Evolutionary conservation across 2,888 invertebrate species (phyloP), one percentile per base, ranked within the genome.

Genomic region (Zootermopsis nevadensis): DNA sequence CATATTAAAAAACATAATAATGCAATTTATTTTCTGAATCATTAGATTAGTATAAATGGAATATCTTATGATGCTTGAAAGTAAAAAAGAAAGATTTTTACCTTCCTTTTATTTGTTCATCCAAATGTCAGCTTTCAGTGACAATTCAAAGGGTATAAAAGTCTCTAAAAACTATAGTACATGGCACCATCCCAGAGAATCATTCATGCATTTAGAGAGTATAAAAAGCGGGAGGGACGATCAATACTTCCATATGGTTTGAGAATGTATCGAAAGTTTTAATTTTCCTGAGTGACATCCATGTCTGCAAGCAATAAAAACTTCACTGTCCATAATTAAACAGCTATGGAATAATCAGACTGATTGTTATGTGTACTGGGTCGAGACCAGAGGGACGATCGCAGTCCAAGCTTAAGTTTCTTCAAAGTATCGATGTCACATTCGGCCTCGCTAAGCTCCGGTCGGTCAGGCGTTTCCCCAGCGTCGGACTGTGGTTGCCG

Each of bases 341-440:
- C 94, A 86, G 94, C 94, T 90, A 94, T 94, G 84, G 94, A 94
- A 88, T 94, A 94, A 89, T 94, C 94, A 86, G 94, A 93, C 87
- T 93, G 93, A 87, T 93, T 93, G 87, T 91, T 91, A 85, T 91
- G 90, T 86, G 91, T 91, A 86, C 88, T 90, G 60, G 94, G 94
- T 86, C 94, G 91, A 53, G 94, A 93, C 94, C 94, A 94, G 38
- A 94, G 90, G 83, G 94, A 93, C 83, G 94, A 94, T 85, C 94
- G 90, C 87, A 94, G 90, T 53, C 94, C 94, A 86, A 94, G 89
- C 89, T 94, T 94, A 85, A 94, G 90, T 88, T 94, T 94, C 89
- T 94, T 94, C 87, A 94, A 89, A 84, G 94, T 94, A 88, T 94
- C 94, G 89, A 94, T 93, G 91, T 94, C 94, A 89, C 94, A 94